Conservation (phyloP, 2,888 invertebrate genomes). For the Microctonus aethiopoides region DNA sequence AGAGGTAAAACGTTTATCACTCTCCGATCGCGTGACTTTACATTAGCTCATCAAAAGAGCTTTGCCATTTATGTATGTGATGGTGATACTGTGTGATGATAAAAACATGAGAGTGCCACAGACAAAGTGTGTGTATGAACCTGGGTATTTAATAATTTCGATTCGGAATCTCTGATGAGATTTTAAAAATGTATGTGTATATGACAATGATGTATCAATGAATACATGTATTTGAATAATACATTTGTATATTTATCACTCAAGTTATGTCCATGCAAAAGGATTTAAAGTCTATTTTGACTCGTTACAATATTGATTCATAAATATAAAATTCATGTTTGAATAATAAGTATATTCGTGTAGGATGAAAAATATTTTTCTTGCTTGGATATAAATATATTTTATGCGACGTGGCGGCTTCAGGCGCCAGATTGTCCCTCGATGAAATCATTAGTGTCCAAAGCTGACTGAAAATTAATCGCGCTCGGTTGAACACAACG, state of each 20-base stretch:
- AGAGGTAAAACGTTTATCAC: conserved; percentile 43
- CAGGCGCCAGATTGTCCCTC: conserved; percentile 30
- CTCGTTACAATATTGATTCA: no score
- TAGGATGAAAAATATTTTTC: not conserved
- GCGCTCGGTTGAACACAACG: conserved; percentile 33
- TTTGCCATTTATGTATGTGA: conserved; percentile 26
- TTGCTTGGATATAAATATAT: not conserved
- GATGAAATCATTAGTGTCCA: conserved; percentile 38
- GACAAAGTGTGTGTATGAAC: not conserved
- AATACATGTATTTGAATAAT: not conserved
- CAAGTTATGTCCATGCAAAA: conserved; percentile 14
- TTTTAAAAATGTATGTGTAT: not conserved
- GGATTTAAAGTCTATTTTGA: conserved; percentile 26
- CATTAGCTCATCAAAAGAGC: conserved; percentile 37
- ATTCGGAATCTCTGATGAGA: conserved; percentile 15
- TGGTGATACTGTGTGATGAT: conserved; percentile 16
- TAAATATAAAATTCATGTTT: not conserved
- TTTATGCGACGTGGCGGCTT: conserved; percentile 15
- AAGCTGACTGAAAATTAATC: conserved; percentile 41
- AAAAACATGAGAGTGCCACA: not conserved
- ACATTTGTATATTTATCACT: conserved; percentile 1
- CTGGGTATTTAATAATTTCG: not conserved
- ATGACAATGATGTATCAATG: not conserved
- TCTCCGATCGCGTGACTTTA: conserved; percentile 44
- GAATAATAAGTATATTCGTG: conserved; percentile 14